A percentile compares a stretch with the other conserved stretches of the same genome.
phyloP scores from a whole-genome alignment of 1,140 invertebrate genomes.

The Pogonognathellus flavescens region DNA sequence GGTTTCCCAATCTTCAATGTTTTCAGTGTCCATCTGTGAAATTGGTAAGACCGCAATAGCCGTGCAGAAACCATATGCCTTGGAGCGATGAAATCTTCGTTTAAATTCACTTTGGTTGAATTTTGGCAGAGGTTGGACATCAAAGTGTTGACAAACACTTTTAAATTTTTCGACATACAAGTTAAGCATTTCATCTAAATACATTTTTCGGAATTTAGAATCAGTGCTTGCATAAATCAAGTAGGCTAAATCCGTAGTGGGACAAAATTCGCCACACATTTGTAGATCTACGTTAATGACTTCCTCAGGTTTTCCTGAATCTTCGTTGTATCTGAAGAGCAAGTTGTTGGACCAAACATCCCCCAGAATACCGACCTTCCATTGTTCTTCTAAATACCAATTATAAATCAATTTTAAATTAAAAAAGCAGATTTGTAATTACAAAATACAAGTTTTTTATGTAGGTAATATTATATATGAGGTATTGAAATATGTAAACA shows the following conservation, averaged over 20 bases:
- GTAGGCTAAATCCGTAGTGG: conserved; percentile 76
- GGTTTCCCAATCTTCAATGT: too few species aligned
- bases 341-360: conserved; percentile 84
- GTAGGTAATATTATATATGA: too few species aligned
- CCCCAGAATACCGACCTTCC: conserved; percentile 76
- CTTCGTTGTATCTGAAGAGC: conserved; percentile 72
- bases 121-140: too few species aligned
- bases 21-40: too few species aligned
- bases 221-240: conserved; percentile 77
- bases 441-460: too few species aligned
- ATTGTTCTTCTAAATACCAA: conserved; percentile 7
- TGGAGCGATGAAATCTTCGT: too few species aligned
- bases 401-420: too few species aligned
- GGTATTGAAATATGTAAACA: too few species aligned
- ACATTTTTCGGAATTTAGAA: conserved; percentile 72
- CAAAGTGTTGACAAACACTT: too few species aligned
- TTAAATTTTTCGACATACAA: conserved; percentile 75
- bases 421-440: too few species aligned
- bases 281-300: conserved; percentile 81
- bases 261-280: conserved; percentile 75
- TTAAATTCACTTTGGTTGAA: too few species aligned
- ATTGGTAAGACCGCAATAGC: too few species aligned
- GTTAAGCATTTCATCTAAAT: conserved; percentile 75
- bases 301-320: conserved; percentile 69
- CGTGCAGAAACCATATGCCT: conserved; percentile 46